Conservation (phyloP, 2,113 vertebrate genomes). For the Petaurus breviceps region DNA sequence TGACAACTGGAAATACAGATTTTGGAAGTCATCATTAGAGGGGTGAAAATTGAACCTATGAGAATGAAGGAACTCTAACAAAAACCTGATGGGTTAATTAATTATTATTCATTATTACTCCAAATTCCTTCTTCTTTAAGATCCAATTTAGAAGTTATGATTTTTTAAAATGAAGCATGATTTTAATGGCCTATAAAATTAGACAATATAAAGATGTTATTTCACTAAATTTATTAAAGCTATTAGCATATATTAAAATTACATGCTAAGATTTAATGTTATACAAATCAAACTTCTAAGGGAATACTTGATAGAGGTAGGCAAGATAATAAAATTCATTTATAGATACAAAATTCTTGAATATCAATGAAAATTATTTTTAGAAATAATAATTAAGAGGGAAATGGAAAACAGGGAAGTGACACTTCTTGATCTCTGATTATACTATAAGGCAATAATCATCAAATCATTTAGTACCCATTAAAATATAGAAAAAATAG, state of each 20-base stretch:
- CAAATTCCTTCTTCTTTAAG: neutral
- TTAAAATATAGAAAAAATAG: neutral
- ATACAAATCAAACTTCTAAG: neutral
- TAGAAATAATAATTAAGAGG: neutral
- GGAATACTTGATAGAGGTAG: neutral
- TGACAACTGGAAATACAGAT: neutral
- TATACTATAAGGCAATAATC: neutral
- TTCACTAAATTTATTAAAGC: neutral
- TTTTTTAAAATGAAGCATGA: neutral
- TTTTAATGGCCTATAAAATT: neutral
- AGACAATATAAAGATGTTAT: neutral
- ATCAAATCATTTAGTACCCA: neutral
- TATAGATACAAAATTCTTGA: neutral
- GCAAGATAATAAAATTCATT: neutral
- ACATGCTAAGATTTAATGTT: neutral
- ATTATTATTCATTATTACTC: neutral
- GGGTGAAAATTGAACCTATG: neutral
- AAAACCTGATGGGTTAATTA: neutral
- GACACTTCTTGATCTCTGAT: neutral
- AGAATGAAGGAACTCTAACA: neutral
- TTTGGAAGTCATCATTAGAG: too few species aligned
- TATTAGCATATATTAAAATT: neutral
- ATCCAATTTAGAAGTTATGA: neutral
- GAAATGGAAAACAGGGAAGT: neutral
- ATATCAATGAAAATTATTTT: neutral